phyloP scores from a whole-genome alignment of 1,140 invertebrate genomes.

The Philotrypesis tridentata region DNA sequence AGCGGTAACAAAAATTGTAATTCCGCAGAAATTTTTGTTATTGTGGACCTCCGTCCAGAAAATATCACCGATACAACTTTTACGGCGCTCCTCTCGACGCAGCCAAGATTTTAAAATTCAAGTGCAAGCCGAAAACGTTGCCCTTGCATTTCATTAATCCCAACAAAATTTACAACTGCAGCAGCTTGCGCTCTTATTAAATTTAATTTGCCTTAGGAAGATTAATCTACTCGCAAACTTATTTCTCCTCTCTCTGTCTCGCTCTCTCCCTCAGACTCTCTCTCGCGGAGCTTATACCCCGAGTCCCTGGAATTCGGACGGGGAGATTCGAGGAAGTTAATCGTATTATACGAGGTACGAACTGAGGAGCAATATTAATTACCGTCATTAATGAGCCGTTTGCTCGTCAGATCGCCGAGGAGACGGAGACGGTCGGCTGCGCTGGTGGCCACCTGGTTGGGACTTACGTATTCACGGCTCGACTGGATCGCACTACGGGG shows the following conservation, averaged over 20 bases:
- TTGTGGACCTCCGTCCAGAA: too few species aligned
- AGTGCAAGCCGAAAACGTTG: too few species aligned
- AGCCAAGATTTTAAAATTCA: too few species aligned
- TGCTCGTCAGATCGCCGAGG: neutral
- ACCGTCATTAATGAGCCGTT: conserved; percentile 49
- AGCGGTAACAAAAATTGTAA: too few species aligned
- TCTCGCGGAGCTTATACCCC: too few species aligned
- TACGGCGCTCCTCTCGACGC: too few species aligned
- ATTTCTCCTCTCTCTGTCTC: neutral
- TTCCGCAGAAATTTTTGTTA: too few species aligned
- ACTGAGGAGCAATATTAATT: conserved; percentile 50
- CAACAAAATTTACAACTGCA: neutral
- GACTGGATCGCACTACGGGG: neutral
- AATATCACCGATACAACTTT: too few species aligned
- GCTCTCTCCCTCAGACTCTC: too few species aligned
- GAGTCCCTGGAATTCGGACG: too few species aligned
- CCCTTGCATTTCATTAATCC: neutral
- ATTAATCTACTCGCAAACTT: neutral
- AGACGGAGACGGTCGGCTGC: neutral
- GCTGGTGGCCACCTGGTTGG: neutral
- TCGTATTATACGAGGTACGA: neutral
- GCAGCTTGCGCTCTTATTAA: neutral
- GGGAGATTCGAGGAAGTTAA: neutral
- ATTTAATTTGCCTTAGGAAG: neutral
- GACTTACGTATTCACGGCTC: neutral